phyloP scores from a whole-genome alignment of 2,888 invertebrate genomes.

The Leptopilina drosophilae region DNA sequence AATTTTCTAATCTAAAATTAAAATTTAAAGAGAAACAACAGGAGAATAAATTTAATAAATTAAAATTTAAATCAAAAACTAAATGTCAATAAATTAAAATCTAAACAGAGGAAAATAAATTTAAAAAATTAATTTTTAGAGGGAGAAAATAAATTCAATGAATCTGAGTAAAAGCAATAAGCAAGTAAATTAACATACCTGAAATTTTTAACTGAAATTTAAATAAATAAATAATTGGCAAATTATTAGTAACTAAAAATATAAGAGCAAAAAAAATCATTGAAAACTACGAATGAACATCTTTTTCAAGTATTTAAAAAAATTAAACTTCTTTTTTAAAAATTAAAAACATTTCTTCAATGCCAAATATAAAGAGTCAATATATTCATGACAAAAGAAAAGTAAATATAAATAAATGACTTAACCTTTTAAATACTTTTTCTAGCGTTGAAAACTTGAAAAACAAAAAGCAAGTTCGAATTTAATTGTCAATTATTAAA shows the following conservation, averaged over 20 bases:
- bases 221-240: slow-evolving; percentile 59
- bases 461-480: no score
- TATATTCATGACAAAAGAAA: no score
- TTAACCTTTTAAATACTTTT: not conserved
- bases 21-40: not conserved
- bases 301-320: no score
- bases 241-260: slow-evolving; percentile 21
- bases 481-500: no score
- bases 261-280: not conserved
- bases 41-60: not conserved
- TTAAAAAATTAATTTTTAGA: not conserved
- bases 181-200: slow-evolving; percentile 32
- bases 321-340: no score
- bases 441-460: not conserved
- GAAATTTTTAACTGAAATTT: slow-evolving; percentile 1
- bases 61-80: not conserved
- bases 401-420: not conserved
- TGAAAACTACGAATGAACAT: no score
- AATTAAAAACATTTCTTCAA: no score
- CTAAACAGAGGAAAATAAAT: not conserved
- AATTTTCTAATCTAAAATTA: not conserved
- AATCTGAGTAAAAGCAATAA: not conserved
- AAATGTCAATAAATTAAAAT: not conserved
- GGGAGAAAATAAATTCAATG: not conserved
- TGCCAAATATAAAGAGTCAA: no score